Conservation (phyloP, 1,140 invertebrate genomes). For the Hylaeus anthracinus region DNA sequence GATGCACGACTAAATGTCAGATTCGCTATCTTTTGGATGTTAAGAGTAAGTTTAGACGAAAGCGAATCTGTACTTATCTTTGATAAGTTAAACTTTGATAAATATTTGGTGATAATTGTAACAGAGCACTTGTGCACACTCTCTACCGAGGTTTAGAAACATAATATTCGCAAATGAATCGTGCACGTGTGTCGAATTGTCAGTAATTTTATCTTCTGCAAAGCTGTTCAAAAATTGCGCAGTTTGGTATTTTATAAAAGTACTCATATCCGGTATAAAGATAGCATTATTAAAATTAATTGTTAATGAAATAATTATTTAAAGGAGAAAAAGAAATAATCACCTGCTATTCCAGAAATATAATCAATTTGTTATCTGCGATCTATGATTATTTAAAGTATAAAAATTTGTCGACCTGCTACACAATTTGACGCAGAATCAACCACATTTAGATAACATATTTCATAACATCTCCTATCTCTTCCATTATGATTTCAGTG, state of each 20-base stretch:
- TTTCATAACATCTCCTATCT: not conserved
- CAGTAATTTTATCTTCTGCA: not conserved
- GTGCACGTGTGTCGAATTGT: not conserved
- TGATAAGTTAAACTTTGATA: not conserved
- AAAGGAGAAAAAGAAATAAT: no score
- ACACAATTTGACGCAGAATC: not conserved
- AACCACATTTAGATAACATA: not conserved
- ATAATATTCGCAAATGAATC: not conserved
- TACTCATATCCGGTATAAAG: no score
- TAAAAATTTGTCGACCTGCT: not conserved
- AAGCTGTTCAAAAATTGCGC: no score
- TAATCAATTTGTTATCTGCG: no score
- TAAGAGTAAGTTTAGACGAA: no score
- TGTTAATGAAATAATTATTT: no score
- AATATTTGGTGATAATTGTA: not conserved
- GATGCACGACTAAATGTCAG: slow-evolving; percentile 16
- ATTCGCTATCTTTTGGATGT: not conserved
- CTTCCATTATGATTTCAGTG: not conserved
- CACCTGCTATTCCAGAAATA: no score
- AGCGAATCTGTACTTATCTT: not conserved
- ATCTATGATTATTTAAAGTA: no score
- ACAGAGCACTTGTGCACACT: not conserved
- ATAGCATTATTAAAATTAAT: no score
- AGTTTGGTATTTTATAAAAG: no score
- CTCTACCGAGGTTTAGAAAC: not conserved